Conservation (phyloP, 2,797 vertebrate genomes). For the Hoplostethus atlanticus region DNA sequence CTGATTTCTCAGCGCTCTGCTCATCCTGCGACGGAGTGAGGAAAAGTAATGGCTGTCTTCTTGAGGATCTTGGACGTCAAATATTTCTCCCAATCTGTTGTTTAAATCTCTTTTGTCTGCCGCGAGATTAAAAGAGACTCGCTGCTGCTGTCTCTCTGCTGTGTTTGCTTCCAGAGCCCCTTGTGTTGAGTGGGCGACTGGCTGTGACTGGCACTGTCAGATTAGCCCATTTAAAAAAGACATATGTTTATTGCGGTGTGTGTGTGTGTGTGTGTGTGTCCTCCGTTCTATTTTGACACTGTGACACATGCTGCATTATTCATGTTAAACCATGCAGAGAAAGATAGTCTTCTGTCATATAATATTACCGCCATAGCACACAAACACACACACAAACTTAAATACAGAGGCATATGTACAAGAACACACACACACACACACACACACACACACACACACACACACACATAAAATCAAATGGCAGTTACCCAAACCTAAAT, state of each 20-base stretch:
- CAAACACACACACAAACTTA: neutral
- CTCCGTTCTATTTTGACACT: slow-evolving; percentile 23
- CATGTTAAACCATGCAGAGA: slow-evolving; percentile 62
- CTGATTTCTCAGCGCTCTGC: slow-evolving; percentile 46
- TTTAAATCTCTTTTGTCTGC: slow-evolving; percentile 66
- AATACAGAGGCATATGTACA: neutral
- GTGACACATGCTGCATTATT: slow-evolving; percentile 63
- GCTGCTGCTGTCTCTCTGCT: slow-evolving; percentile 7
- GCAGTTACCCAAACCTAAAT: slow-evolving; percentile 37
- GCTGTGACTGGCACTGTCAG: slow-evolving; percentile 70
- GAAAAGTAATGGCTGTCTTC: slow-evolving; percentile 30
- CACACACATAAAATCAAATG: slow-evolving; percentile 25
- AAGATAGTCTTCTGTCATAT: slow-evolving; percentile 49
- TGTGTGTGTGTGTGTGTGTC: neutral
- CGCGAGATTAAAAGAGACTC: slow-evolving; percentile 50
- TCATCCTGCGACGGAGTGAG: slow-evolving; percentile 42
- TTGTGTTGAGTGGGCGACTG: slow-evolving; percentile 72
- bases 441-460: slow-evolving; percentile 12
- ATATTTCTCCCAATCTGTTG: slow-evolving; percentile 69
- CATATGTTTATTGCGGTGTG: slow-evolving; percentile 55
- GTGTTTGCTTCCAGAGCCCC: slow-evolving; percentile 52
- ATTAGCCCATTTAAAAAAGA: slow-evolving; percentile 74
- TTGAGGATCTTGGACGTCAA: slow-evolving; percentile 48
- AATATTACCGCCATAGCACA: slow-evolving; percentile 50
- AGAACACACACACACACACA: neutral